These are phyloP conservation scores for Nemoura dubitans DNA, from an alignment of 2,888 invertebrate genomes.

Conservation along the genomic window DNA sequence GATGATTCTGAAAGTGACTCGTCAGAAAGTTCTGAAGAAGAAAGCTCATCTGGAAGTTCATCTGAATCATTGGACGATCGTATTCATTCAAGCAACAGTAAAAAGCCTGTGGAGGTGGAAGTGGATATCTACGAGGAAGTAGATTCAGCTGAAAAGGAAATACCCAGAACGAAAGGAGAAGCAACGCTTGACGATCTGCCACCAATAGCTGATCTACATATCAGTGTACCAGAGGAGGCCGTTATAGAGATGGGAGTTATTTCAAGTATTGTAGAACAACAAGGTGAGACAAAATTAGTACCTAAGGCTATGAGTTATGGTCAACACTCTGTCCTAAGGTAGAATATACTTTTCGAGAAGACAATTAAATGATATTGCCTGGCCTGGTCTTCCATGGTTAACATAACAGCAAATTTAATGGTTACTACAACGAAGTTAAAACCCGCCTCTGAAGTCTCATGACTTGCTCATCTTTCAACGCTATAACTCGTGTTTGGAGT, in stretches of 20 bases:
- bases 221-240: constrained; percentile 77
- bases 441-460: no score
- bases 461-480: no score
- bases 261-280: constrained; percentile 74
- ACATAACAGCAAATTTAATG: no score
- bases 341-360: no score
- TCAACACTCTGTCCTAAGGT: no score
- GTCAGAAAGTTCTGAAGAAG: constrained; percentile 30
- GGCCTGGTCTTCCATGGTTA: no score
- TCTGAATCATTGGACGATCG: constrained; percentile 13
- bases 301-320: no score
- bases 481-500: no score
- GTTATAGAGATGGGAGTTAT: constrained; percentile 79
- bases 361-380: no score
- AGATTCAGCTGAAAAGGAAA: constrained; percentile 57
- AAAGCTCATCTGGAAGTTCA: constrained; percentile 26
- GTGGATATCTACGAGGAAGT: not conserved
- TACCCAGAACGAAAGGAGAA: constrained; percentile 61
- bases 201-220: constrained; percentile 81
- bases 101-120: not conserved
- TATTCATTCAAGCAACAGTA: constrained; percentile 38
- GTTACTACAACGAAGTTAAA: no score
- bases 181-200: constrained; percentile 75
- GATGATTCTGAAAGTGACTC: constrained; percentile 34
- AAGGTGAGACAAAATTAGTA: constrained; percentile 63